These are phyloP conservation scores for Leucophenga varia DNA, from an alignment of 1,140 invertebrate species.

Conservation along the genomic window DNA sequence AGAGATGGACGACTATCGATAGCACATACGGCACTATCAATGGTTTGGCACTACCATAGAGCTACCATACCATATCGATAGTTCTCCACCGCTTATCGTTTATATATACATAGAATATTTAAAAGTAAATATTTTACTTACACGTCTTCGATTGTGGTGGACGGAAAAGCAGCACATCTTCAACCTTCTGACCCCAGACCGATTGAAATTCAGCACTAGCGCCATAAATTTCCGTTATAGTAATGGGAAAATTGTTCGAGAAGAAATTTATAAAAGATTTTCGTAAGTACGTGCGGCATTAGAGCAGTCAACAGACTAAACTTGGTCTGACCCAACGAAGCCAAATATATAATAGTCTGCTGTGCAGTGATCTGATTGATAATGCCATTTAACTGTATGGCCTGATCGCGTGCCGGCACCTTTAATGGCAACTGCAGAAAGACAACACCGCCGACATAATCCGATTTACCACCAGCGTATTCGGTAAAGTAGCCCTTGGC, in stretches of 20 bases:
- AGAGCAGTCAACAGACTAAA: slow-evolving; percentile 67
- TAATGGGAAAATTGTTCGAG: slow-evolving; percentile 71
- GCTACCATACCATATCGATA: background rate
- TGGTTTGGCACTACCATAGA: too few relatives aligned
- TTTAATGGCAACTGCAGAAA: slow-evolving; percentile 57
- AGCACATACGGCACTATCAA: too few relatives aligned
- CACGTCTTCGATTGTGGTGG: slow-evolving; percentile 80
- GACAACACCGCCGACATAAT: slow-evolving; percentile 55
- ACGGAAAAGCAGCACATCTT: slow-evolving; percentile 71
- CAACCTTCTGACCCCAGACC: slow-evolving; percentile 70
- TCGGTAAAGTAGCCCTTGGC: slow-evolving; percentile 51
- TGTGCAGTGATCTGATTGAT: slow-evolving; percentile 62
- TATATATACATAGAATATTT: too few relatives aligned
- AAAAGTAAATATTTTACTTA: too few relatives aligned
- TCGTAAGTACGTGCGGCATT: slow-evolving; percentile 67
- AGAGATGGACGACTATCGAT: too few relatives aligned
- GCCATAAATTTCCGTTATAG: slow-evolving; percentile 69
- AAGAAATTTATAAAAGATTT: slow-evolving; percentile 70
- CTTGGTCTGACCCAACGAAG: slow-evolving; percentile 68
- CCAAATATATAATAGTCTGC: slow-evolving; percentile 69
- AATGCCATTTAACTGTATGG: slow-evolving; percentile 60
- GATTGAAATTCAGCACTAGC: slow-evolving; percentile 48
- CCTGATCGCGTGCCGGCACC: slow-evolving; percentile 44
- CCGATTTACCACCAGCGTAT: slow-evolving; percentile 32
- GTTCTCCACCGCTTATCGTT: too few relatives aligned